Evolutionary conservation across 2,797 vertebrate genomes (phyloP).

Genomic region (Melanotaenia pygmaea): DNA sequence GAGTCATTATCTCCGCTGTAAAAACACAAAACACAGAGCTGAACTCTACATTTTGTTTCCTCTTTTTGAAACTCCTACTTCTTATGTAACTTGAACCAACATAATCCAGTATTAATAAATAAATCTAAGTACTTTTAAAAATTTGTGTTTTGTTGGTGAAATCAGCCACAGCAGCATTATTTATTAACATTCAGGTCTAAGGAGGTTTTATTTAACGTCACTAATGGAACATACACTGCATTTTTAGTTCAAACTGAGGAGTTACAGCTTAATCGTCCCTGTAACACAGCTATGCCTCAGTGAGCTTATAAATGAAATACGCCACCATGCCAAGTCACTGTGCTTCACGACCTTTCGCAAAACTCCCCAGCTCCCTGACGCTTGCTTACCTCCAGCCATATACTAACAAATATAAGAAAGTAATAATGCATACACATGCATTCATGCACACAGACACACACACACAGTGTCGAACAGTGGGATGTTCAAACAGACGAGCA

Average conservation of each 20-base stretch:
- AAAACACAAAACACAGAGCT: background rate
- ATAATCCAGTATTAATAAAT: background rate
- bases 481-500: slow-evolving; percentile 39
- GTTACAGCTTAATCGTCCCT: slow-evolving; percentile 66
- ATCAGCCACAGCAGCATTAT: slow-evolving; percentile 28
- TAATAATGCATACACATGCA: slow-evolving; percentile 21
- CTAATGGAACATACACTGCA: slow-evolving; percentile 48
- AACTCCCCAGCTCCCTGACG: slow-evolving; percentile 60
- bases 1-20: background rate
- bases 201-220: slow-evolving; percentile 30
- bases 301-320: slow-evolving; percentile 75
- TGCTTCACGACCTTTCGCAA: slow-evolving; percentile 67
- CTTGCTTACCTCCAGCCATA: slow-evolving; percentile 49
- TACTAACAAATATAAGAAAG: slow-evolving; percentile 19
- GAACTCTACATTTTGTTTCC: background rate
- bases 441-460: slow-evolving; percentile 7
- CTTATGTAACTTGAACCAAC: background rate
- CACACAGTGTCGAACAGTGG: slow-evolving; percentile 17
- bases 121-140: background rate
- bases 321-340: slow-evolving; percentile 68
- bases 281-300: slow-evolving; percentile 66
- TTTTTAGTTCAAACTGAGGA: slow-evolving; percentile 55
- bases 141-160: slow-evolving; percentile 25
- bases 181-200: slow-evolving; percentile 38
- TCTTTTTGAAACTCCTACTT: background rate